These are phyloP conservation scores for Pachyrhynchus sulphureomaculatus DNA, from an alignment of 1,140 invertebrate species.

Conservation along the genomic window DNA sequence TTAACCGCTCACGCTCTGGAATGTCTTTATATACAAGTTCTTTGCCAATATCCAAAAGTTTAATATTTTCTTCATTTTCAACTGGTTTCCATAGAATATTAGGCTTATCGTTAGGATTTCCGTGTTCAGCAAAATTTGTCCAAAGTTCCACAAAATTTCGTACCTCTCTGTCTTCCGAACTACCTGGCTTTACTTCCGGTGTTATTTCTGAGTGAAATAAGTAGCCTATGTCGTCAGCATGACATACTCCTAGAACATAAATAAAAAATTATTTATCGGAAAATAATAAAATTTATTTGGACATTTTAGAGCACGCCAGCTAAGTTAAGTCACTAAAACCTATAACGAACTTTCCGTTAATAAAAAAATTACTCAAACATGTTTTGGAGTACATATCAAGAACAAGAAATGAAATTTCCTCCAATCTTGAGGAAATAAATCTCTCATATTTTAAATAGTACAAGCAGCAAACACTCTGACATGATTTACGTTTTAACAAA, in stretches of 20 bases:
- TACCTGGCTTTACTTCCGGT: constrained; percentile 45
- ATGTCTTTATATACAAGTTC: constrained; percentile 8
- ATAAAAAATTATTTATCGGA: too few species aligned
- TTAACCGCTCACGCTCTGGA: constrained; percentile 5
- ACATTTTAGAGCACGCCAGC: too few species aligned
- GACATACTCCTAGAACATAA: constrained; percentile 62
- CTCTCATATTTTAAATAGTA: too few species aligned
- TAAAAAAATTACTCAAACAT: too few species aligned
- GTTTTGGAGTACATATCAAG: too few species aligned
- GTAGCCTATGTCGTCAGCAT: constrained; percentile 64
- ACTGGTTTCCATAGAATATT: constrained; percentile 14
- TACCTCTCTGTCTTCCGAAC: constrained; percentile 30
- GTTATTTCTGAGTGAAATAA: constrained; percentile 57
- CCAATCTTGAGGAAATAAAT: too few species aligned
- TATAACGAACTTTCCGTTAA: too few species aligned
- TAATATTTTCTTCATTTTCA: background rate
- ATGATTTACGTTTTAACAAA: too few species aligned
- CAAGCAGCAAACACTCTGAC: too few species aligned
- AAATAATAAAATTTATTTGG: too few species aligned
- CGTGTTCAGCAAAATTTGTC: constrained; percentile 35
- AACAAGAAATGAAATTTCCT: too few species aligned
- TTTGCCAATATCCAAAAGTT: constrained; percentile 23
- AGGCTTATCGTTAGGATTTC: constrained; percentile 2
- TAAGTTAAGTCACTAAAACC: too few species aligned
- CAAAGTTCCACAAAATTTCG: constrained; percentile 42